Evolutionary conservation across 2,113 vertebrate genomes (phyloP), one percentile per base, ranked within the genome.

Genomic region (Melanostigma gelatinosum): DNA sequence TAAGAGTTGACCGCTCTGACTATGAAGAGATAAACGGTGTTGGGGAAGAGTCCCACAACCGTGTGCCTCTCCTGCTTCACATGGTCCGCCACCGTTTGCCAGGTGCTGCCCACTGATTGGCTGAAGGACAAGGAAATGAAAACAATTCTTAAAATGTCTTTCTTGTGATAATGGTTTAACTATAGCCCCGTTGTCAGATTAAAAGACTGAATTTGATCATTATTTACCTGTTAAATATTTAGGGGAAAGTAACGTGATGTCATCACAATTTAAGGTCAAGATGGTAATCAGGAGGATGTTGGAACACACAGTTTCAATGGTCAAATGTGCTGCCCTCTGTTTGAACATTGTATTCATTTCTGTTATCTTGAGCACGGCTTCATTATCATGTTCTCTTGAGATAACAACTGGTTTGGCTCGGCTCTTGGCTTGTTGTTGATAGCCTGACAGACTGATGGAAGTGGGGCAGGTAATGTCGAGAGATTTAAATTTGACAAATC

Each of bases 1-100:
- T 97, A 95, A 7, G 93, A 82, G 10, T 97, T 98, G 87, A 96
- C 94, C 0, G 98, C 97, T 71, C 98, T 92, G 61, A 99, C 96
- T 40, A 98, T 94, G 77, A 99, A 99, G 77, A 99, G 93, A 88
- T 99, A 99, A 70, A 97, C 88, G 0, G 97, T 97, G 92, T 96
- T 94, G 11, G 97, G 97, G 86, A 95, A 84, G 22, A 99, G 96
- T 64, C 96, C 96, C 0, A 93, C 85, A 22, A 99, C 95, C 0
- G 96, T 98, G 95, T 98, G 95, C 29, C 93, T 96, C 91, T 98
- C 97, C 36, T 96, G 92, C 87, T 89, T 95, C 79, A 99, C 97
- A 0, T 96, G 85, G 0, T 97, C 94, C 0, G 97, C 97, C 73
- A 98, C 97, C 0, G 97, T 99, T 88, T 93, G 95, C 98, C 98